A percentile compares a stretch with the other conserved stretches of the same genome.
Conservation (phyloP, 2,797 vertebrate species). For the Telmatherina bonti region DNA sequence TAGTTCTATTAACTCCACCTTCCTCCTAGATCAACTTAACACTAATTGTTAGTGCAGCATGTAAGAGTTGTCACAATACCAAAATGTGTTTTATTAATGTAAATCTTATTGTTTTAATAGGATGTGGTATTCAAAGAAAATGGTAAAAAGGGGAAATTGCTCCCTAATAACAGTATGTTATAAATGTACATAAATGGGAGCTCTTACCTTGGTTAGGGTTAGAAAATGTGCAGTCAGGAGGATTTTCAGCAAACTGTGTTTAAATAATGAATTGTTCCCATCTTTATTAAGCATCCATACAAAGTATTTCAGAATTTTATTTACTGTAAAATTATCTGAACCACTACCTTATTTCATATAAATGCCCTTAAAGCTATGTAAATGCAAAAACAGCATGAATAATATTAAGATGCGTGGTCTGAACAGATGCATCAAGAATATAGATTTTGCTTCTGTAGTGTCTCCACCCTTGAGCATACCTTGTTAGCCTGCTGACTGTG, state of each 20-base stretch:
- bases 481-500: neutral
- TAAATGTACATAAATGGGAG: too few species aligned
- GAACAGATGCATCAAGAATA: neutral
- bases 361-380: neutral
- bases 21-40: constrained; percentile 69
- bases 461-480: too few species aligned
- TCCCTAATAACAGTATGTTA: neutral
- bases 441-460: neutral
- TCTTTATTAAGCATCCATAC: neutral
- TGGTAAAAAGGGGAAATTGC: neutral
- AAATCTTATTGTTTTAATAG: neutral
- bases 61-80: constrained; percentile 64
- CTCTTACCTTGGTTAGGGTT: neutral
- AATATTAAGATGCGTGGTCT: neutral
- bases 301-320: neutral
- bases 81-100: neutral
- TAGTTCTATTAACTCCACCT: constrained; percentile 65
- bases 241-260: neutral
- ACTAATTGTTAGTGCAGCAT: constrained; percentile 7
- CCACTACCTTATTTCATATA: neutral
- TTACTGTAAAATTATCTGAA: neutral
- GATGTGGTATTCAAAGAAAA: neutral
- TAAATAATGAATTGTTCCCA: neutral
- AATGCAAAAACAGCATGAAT: neutral
- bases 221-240: neutral